Base-by-base conservation (phyloP, 2,797 vertebrate genomes). In the Scolopax rusticola region DNA sequence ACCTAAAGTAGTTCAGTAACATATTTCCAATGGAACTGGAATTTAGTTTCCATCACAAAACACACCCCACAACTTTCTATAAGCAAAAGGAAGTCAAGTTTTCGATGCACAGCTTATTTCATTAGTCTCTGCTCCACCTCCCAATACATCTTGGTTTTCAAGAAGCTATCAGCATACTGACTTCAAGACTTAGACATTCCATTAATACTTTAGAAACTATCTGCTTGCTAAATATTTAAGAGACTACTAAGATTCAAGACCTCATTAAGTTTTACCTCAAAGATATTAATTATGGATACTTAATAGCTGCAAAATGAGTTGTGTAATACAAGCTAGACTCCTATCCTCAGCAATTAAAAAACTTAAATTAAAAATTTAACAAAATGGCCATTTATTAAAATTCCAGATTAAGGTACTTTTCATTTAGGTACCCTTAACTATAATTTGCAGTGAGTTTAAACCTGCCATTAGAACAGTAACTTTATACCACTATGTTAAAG, bases 211-310 rank as follows among this genome's bases (percentile, higher is more conserved):
- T 23, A 25, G 15, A 83, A 95, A 79, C 21, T 71, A 92, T 45
- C 48, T 68, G 36, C 71, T 73, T 41, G 32, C 71, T 53, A 60
- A 63, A 25, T 56, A 60, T 64, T 78, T 82, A 76, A 47, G 21
- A 33, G 32, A 65, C 4, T 33, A 45, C 51, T 21, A 64, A 53
- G 43, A 75, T 53, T 33, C 15, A 78, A 86, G 57, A 54, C 27
- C 20, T 73, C 54, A 88, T 63, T 65, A 84, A 81, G n/a, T 61
- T 89, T 77, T 53, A 91, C 82, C 38, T 94, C 91, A 47, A 84
- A 76, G 5, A 71, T 61, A 32, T 32, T 65, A 67, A 61, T 71
- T 88, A 65, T 32, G 17, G 38, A 30, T 56, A 79, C 24, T 79
- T 82, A 91, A 12, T 16, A 91, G 47, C 16, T 75, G 16, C 43